Evolutionary conservation across 2,888 invertebrate genomes (phyloP).

Genomic region (Hermodice carunculata): DNA sequence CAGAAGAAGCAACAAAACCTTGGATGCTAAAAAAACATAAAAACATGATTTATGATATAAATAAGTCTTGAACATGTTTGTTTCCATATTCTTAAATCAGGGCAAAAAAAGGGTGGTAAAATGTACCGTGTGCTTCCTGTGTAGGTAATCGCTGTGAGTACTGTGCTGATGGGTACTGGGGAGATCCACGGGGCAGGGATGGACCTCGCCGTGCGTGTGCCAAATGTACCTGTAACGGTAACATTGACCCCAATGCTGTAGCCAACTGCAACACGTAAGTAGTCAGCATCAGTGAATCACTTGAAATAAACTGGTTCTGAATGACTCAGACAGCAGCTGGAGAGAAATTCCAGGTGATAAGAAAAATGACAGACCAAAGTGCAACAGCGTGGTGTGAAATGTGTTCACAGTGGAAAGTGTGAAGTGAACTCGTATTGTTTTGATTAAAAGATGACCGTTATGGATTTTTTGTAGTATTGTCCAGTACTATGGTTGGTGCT

Average conservation of each 20-base stretch:
- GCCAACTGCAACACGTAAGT: conserved; percentile 88
- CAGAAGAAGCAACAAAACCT: no score
- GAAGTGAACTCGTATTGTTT: neutral
- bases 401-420: no score
- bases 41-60: no score
- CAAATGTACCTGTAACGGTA: conserved; percentile 73
- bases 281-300: no score
- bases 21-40: no score
- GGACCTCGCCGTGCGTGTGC: conserved; percentile 71
- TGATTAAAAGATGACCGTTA: neutral
- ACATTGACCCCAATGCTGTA: conserved; percentile 89
- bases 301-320: no score
- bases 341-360: no score
- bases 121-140: no score
- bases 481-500: no score
- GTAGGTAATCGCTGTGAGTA: conserved; percentile 87
- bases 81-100: neutral
- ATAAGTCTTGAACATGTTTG: neutral
- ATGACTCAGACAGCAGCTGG: no score
- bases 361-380: no score
- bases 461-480: neutral
- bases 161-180: conserved; percentile 96
- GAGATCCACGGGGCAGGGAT: conserved; percentile 84
- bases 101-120: neutral
- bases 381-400: no score